Evolutionary conservation across 92 coral and sea anemone genomes (phyloP).

Genomic region (Blastomussa wellsi): DNA sequence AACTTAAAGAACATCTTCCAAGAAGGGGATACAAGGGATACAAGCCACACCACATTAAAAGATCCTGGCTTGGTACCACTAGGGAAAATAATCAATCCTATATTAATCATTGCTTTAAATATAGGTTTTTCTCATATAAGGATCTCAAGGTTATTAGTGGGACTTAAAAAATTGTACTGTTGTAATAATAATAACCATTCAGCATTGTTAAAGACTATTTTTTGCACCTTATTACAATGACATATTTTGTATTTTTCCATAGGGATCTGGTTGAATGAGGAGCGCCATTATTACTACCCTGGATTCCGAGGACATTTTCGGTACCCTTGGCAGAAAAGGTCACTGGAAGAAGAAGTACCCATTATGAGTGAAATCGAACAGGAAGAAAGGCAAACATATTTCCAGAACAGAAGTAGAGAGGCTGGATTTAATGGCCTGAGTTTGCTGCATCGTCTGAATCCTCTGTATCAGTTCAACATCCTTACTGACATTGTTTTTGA

Average conservation of each 20-base stretch:
- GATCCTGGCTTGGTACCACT: conserved; percentile 10
- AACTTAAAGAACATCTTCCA: conserved; percentile 14
- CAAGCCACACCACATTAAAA: neutral
- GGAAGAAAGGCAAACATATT: conserved; percentile 64
- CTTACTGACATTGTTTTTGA: conserved; percentile 62
- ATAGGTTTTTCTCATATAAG: neutral
- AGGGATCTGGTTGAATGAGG: conserved; percentile 61
- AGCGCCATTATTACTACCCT: conserved; percentile 70
- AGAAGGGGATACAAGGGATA: neutral
- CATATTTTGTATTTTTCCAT: conserved; percentile 3
- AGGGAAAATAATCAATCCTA: neutral
- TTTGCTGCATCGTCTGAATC: conserved; percentile 56
- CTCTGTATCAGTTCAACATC: conserved; percentile 62
- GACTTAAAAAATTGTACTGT: neutral
- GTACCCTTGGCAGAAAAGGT: conserved; percentile 50
- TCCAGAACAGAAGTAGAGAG: conserved; percentile 58
- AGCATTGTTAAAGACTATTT: neutral
- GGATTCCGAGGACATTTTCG: conserved; percentile 66
- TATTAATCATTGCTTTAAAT: neutral
- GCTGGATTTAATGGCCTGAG: conserved; percentile 66
- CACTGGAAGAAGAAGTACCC: conserved; percentile 53
- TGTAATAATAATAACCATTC: conserved; percentile 1
- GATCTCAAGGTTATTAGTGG: conserved; percentile 11
- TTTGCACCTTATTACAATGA: neutral
- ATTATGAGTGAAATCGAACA: conserved; percentile 66